A percentile compares a stretch with the other conserved stretches of the same genome.
Conservation (phyloP, 2,888 invertebrate genomes). For the Pegoplata infirma region DNA sequence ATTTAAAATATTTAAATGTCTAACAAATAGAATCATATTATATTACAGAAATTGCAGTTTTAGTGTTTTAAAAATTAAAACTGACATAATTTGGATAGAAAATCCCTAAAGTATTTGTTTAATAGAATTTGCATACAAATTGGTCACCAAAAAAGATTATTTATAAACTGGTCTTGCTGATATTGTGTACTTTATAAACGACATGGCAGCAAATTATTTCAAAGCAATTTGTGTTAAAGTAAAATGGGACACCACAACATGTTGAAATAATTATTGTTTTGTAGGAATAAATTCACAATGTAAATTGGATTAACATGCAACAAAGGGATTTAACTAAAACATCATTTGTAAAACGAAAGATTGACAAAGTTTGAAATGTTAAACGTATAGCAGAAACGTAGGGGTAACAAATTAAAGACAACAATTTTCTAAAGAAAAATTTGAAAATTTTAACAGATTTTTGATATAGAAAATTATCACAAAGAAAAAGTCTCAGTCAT, state of each 20-base stretch:
- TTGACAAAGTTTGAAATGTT: neutral
- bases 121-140: slow-evolving; percentile 19
- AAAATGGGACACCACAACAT: neutral
- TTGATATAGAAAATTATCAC: no score
- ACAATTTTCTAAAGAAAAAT: no score
- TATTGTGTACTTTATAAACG: no score
- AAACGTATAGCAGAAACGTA: neutral
- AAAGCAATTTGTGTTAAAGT: neutral
- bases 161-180: slow-evolving; percentile 9
- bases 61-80: slow-evolving; percentile 22
- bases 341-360: neutral
- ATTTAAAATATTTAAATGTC: no score
- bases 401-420: neutral
- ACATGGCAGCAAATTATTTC: neutral
- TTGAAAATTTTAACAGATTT: no score
- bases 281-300: neutral
- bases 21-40: no score
- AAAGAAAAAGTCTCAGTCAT: no score
- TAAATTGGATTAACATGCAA: slow-evolving; percentile 30
- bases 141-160: slow-evolving; percentile 7
- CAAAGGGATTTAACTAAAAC: slow-evolving; percentile 18
- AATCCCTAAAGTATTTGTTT: slow-evolving; percentile 34
- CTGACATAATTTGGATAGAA: slow-evolving; percentile 21
- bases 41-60: no score
- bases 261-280: slow-evolving; percentile 16